Conservation (phyloP, 2,113 vertebrate genomes). For the Sciurus niger region DNA sequence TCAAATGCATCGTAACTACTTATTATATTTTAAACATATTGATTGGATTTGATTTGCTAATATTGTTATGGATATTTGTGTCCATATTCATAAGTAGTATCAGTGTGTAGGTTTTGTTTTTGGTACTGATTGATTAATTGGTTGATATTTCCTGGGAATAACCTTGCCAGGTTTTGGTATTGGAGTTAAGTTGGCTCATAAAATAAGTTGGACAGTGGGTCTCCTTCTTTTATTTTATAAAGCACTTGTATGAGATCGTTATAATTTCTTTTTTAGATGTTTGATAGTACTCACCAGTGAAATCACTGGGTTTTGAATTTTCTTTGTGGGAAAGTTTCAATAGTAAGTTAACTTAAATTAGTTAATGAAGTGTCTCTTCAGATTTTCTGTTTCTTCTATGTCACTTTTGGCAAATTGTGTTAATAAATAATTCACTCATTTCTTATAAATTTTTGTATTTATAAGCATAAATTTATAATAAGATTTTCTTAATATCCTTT, state of each 20-base stretch:
- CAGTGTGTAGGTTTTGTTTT: background rate
- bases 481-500: slow-evolving; percentile 42
- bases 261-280: slow-evolving; percentile 32
- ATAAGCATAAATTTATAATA: background rate
- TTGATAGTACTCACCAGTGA: slow-evolving; percentile 16
- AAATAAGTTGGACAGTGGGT: slow-evolving; percentile 3
- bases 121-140: background rate
- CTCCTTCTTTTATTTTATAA: background rate
- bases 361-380: background rate
- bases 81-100: slow-evolving; percentile 13
- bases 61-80: slow-evolving; percentile 12
- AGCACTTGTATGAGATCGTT: background rate
- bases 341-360: slow-evolving; percentile 43
- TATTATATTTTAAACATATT: slow-evolving; percentile 34
- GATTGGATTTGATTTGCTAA: slow-evolving; percentile 33
- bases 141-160: background rate
- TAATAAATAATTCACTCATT: slow-evolving; percentile 48
- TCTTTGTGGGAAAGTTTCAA: background rate
- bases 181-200: background rate
- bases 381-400: slow-evolving; percentile 34
- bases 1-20: background rate
- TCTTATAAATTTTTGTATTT: slow-evolving; percentile 13
- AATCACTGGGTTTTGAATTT: background rate
- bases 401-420: slow-evolving; percentile 36
- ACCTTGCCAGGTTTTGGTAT: slow-evolving; percentile 26